Base-by-base conservation (phyloP, 1,140 invertebrate genomes). In the Drosophila obscura region DNA sequence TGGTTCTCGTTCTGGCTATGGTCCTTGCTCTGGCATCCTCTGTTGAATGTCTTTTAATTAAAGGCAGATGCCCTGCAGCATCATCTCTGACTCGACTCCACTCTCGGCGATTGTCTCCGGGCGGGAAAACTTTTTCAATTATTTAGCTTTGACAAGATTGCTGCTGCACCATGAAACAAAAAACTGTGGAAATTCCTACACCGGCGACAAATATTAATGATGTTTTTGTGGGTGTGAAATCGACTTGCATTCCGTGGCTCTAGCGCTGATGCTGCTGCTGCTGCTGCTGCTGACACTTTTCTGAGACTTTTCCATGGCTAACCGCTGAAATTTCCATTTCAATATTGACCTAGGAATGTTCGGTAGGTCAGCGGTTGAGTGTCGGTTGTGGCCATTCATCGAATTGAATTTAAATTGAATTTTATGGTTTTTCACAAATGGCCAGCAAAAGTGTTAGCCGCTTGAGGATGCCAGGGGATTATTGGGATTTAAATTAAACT, bases 111-210 rank as follows among this genome's bases (percentile, higher is more conserved):
- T 76, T 43, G 60, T 58, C 57, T 60, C 39, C 41, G 63, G 26
- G 48, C 19, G 26, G 35, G 35, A 41, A 81, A 82, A 85, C 74
- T 85, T 85, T 85, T 85, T 87, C 82, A 88, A 85, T 85, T 85
- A 87, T 75, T 87, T 65, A 56, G 65, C 74, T 64, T 78, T 85
- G 82, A 87, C 74, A 81, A 71, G 72, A 66, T 79, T 56, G 63
- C 60, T 62, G 24, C 39, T 51, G 55, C 67, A 60, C 44, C 52
- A 52, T 72, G 53, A 22, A 65, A 60, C 63, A 79, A 51, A 28
- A 56, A 46, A 75, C 48, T 80, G 65, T 50, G 48, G 61, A 71
- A 57, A 63, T 57, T 61, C 60, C 39, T 46, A 6, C 44, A 57
- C 49, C 11, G 35, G 51, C 63, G 80, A 80, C 80, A 84, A 82